Base-by-base conservation (phyloP, 2,888 invertebrate genomes). In the Hanleya hanleyi region DNA sequence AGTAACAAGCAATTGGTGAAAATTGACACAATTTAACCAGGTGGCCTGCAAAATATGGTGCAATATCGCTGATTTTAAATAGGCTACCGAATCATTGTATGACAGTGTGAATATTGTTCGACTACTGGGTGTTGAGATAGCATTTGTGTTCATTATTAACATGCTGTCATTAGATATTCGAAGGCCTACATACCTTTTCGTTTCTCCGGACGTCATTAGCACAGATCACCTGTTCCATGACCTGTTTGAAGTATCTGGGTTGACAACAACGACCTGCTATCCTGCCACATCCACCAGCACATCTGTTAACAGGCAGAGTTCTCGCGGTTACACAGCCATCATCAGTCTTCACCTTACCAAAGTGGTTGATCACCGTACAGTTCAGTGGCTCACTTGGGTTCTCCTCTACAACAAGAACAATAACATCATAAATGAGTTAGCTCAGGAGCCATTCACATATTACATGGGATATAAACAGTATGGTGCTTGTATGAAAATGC, bases 371-470 rank as follows among this genome's bases (percentile, higher is more conserved):
- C 57, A 57, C 57, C 22, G 57, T 22, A 26, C 57, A 57, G 57
- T 57, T 57, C 57, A 57, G 29, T 7, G 57, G 57, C 29, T 57
- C 57, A 57, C 57, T 57, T 57, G 57, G 57, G 57, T 57, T 57
- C 18, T 29, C 22, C 22, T 15, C 57, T 57, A 26, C 57, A 57
- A 57, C 57, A 57, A 15, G 9, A 22, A 57, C 9, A 41, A 41
- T 18, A 41, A 41, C 9, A 41, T 41, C 9, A 41, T 41, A 12
- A 41, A n/a, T n/a, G n/a, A n/a, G n/a, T n/a, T n/a, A n/a, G n/a
- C n/a, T n/a, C n/a, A n/a, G n/a, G n/a, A n/a, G n/a, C n/a, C n/a
- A n/a, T n/a, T n/a, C n/a, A n/a, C n/a, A n/a, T n/a, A n/a, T n/a
- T n/a, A n/a, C n/a, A n/a, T n/a, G n/a, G n/a, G n/a, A n/a, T n/a